phyloP scores from a whole-genome alignment of 2,888 invertebrate genomes.

The Caenorhabditis uteleia region DNA sequence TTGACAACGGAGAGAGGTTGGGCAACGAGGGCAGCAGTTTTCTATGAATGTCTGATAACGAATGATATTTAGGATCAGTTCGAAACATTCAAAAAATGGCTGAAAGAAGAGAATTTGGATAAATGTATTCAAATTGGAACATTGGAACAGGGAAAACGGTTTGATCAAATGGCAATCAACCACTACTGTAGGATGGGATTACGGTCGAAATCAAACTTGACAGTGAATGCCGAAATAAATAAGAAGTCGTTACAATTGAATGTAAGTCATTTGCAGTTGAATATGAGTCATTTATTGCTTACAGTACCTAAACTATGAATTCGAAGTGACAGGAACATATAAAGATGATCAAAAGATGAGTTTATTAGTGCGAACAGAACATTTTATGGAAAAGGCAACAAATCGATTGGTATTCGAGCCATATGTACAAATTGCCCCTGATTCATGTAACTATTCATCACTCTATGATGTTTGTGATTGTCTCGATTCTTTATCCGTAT shows the following conservation, averaged over 20 bases:
- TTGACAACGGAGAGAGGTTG: too few relatives aligned
- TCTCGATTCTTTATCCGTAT: constrained; percentile 6
- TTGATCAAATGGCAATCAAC: constrained; percentile 34
- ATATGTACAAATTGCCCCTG: constrained; percentile 17
- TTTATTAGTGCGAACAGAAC: constrained; percentile 28
- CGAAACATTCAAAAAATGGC: constrained; percentile 31
- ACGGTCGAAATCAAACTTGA: constrained; percentile 29
- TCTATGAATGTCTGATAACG: too few relatives aligned
- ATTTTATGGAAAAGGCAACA: constrained; percentile 15
- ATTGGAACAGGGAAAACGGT: constrained; percentile 9
- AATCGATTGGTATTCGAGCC: constrained; percentile 29
- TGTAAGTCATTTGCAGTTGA: background rate
- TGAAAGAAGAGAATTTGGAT: constrained; percentile 27
- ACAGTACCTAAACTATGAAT: constrained; percentile 26
- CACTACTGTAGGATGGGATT: constrained; percentile 28
- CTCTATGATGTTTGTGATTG: constrained; percentile 36
- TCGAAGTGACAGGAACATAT: constrained; percentile 15
- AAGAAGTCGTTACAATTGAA: background rate
- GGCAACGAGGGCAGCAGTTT: too few relatives aligned
- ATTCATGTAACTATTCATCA: constrained; percentile 20
- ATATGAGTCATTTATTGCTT: constrained; percentile 1
- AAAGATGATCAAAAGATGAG: constrained; percentile 4
- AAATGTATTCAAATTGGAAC: constrained; percentile 25
- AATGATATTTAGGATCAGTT: constrained; percentile 26
- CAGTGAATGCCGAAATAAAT: constrained; percentile 9